Evolutionary conservation across 2,113 vertebrate genomes (phyloP), one percentile per base, ranked within the genome.

Genomic region (Thunnus maccoyii): DNA sequence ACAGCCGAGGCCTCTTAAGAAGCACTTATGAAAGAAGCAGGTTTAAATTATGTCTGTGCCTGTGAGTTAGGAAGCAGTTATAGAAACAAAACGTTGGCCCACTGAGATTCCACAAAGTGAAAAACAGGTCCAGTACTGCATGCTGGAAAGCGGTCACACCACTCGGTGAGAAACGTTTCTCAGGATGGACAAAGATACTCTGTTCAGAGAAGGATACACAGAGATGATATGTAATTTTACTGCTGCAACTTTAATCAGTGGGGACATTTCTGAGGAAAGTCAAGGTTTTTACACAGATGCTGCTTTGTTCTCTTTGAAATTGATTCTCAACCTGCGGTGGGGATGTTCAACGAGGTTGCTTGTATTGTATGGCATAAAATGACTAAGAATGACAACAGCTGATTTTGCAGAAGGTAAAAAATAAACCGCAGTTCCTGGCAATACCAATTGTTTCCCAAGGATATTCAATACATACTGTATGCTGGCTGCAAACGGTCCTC

Each of bases 21-120:
- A 9, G 57, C 41, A 41, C 55, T 54, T 55, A 56, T 50, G 51
- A 69, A 68, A 63, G 52, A 17, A 16, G 47, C 30, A 64, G 30
- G 74, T 46, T 82, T 79, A 56, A 75, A 70, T 8, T 15, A 88
- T 60, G 61, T 44, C 68, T 32, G 72, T 47, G 67, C 14, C 44
- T 54, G 56, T 77, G 72, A 77, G 73, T 52, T 20, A 72, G 27
- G 25, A 15, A 9, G 72, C 13, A 11, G 30, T 17, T 57, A n/a
- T 15, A 30, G 50, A 60, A 14, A 60, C 13, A 55, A 50, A 25
- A 30, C 16, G 44, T 9, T 27, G 13, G 18, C n/a, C 22, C 50
- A 20, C 25, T 30, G 57, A 79, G 32, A 61, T 64, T 74, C 71
- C 57, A 75, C 41, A 61, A 46, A 63, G 44, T 20, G 54, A 14